These are phyloP conservation scores for Malurus splendens DNA, from an alignment of 2,797 vertebrate genomes.

Conservation along the genomic window DNA sequence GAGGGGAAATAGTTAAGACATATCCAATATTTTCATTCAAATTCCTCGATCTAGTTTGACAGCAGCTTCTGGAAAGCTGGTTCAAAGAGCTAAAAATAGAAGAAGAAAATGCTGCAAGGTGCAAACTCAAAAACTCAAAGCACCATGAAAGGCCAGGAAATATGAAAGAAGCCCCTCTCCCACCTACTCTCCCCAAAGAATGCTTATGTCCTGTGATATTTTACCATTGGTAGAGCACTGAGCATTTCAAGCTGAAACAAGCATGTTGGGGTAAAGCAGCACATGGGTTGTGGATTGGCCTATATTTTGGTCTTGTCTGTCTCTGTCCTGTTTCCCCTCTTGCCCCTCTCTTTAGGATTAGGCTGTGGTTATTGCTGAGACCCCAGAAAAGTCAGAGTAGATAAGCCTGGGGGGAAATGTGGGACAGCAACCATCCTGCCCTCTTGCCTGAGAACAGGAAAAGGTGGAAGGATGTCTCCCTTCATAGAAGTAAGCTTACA, in stretches of 20 bases:
- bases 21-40: neutral
- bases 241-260: neutral
- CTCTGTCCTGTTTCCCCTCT: neutral
- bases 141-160: neutral
- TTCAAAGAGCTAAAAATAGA: neutral
- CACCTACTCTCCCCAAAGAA: too few species aligned
- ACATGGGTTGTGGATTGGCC: accelerated
- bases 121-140: neutral
- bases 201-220: accelerated
- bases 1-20: accelerated
- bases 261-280: neutral
- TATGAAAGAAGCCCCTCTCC: neutral
- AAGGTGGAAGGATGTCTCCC: neutral
- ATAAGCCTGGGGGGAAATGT: neutral
- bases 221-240: neutral
- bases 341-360: accelerated
- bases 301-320: neutral
- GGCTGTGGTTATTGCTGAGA: neutral
- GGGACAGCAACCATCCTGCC: neutral
- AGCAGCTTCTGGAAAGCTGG: neutral
- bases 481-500: neutral
- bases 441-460: neutral
- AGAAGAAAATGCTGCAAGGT: neutral
- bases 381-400: neutral
- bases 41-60: neutral